These are phyloP conservation scores for Pedetes capensis DNA, from an alignment of 2,113 vertebrate genomes.

Conservation along the genomic window DNA sequence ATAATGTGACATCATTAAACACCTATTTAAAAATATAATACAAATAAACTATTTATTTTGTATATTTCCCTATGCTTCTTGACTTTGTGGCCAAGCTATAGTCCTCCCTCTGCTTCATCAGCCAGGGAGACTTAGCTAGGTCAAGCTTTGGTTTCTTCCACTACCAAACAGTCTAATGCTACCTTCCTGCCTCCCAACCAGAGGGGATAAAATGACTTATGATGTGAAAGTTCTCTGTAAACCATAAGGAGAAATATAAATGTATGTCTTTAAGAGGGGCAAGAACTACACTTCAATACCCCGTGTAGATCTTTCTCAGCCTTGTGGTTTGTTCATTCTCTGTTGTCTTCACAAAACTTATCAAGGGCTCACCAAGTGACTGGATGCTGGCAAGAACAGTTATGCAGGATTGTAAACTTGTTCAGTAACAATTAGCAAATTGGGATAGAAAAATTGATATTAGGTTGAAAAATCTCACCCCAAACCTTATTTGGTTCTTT, in stretches of 20 bases:
- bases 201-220: neutral
- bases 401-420: neutral
- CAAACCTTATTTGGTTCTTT: neutral
- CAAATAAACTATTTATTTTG: neutral
- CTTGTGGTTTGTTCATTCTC: neutral
- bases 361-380: neutral
- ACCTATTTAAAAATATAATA: neutral
- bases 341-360: neutral
- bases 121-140: neutral
- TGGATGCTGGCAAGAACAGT: neutral
- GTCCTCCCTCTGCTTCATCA: neutral
- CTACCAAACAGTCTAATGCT: neutral
- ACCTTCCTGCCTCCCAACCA: neutral
- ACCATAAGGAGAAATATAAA: neutral
- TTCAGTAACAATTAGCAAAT: neutral
- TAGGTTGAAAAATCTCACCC: neutral
- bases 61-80: neutral
- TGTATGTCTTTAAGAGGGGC: neutral
- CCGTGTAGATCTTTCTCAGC: neutral
- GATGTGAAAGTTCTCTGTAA: neutral
- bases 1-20: neutral
- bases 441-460: neutral
- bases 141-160: neutral
- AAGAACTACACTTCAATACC: neutral
- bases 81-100: neutral